Evolutionary conservation across 2,888 invertebrate genomes (phyloP), one percentile per base, ranked within the genome.

Genomic region (Myopa tessellatipennis): DNA sequence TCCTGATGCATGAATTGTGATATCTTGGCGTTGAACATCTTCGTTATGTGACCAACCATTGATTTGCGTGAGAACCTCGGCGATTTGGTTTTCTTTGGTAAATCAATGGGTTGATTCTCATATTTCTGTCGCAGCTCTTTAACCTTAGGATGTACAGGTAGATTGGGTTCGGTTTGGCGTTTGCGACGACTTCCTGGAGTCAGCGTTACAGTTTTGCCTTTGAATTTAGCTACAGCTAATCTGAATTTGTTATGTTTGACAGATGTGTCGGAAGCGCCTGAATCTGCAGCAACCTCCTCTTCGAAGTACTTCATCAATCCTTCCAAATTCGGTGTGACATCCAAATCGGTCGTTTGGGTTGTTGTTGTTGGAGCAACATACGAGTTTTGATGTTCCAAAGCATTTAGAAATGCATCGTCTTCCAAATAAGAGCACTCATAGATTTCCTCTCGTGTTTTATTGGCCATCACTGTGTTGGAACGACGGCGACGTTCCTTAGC

Each of bases 21-120:
- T 8, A 87, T 82, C 80, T 87, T 88, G 14, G 84, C 81, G 70
- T 88, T 88, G 69, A 87, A 87, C 45, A 86, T 79, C n/a, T 85
- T 83, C 0, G 87, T 87, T 75, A 88, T 86, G 81, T 87, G 88
- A 68, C 85, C 85, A 0, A 88, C 88, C 68, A 83, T 87, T 34
- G 83, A 83, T 50, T 79, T 80, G 4, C 73, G 75, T 8, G 68
- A 34, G 0, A 65, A 4, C 26, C 80, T 84, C 8, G 84, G 83
- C 0, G 74, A 65, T 67, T 78, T 82, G 79, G 26, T 10, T 75
- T 14, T 45, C 14, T 26, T 74, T 6, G 34, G 74, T 4, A 61
- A 26, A 55, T 61, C 69, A 40, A 5, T 34, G 26, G 50, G 34
- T 14, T 73, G 65, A 74, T 58, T 77, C 65, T 87, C 87, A 50